Base-by-base conservation (phyloP, 2,113 vertebrate species). In the Spheniscus mendiculus region DNA sequence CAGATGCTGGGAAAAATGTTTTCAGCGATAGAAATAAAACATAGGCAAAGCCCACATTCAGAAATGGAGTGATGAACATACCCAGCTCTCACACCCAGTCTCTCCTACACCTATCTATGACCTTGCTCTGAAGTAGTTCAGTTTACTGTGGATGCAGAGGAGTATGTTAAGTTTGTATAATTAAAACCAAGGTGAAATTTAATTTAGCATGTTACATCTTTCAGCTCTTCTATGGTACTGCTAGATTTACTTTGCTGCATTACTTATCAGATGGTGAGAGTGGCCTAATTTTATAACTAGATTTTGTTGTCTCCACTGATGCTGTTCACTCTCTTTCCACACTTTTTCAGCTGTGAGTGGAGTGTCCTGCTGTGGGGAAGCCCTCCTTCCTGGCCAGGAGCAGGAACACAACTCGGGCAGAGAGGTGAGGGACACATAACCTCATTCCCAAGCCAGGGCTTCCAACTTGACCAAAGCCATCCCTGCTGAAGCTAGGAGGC, bases 381-480 rank as follows among this genome's bases (percentile, higher is more conserved):
- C 18, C 12, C 6, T 85, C 15, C 22, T 17, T 85, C 40, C 17
- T 26, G 55, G 42, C 18, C 13, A 12, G 0, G 0, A 70, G 53
- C 47, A 86, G 22, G 6, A 42, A 26, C 52, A 65, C 21, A 36
- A 66, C 50, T 62, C 19, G 5, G 26, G 29, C 34, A 83, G 67
- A 87, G 82, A 44, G 14, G 5, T 65, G 71, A 90, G 36, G 44
- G 27, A 56, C 17, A 18, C 30, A 36, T 2, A 88, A 70, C 5
- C 19, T n/a, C 52, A 47, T 17, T 56, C 25, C 40, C 1, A 2
- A 90, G 21, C 23, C n/a, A 59, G 0, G 1, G 25, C 36, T 77
- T 80, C 34, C 12, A 10, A 12, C 40, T 5, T 38, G 34, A 80
- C 27, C 47, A 92, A 90, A 88, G 82, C 18, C 27, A 53, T 18